A percentile compares a stretch with the other conserved stretches of the same genome.
phyloP scores from a whole-genome alignment of 2,797 vertebrate species.

The Sebastes vulpes region DNA sequence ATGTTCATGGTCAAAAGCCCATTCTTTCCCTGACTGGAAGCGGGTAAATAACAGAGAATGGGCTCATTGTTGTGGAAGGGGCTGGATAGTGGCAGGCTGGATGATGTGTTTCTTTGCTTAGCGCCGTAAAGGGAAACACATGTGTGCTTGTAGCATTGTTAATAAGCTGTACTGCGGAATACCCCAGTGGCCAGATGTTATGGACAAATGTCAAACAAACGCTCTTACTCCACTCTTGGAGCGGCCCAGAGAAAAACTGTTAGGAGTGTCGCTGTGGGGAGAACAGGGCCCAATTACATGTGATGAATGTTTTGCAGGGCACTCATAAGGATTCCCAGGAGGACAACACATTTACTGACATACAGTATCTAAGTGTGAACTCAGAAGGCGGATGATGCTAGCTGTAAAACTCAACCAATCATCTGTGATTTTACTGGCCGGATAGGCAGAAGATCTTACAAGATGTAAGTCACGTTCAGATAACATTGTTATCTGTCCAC shows the following conservation, averaged over 20 bases:
- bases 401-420: conserved; percentile 12
- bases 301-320: conserved; percentile 67
- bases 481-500: conserved; percentile 15
- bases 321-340: conserved; percentile 44
- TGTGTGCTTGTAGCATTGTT: conserved; percentile 87
- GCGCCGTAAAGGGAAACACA: conserved; percentile 87
- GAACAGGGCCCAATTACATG: conserved; percentile 68
- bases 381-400: conserved; percentile 37
- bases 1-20: conserved; percentile 77
- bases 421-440: conserved; percentile 3
- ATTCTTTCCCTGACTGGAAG: conserved; percentile 80
- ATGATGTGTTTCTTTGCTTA: conserved; percentile 86
- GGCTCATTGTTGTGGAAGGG: conserved; percentile 86
- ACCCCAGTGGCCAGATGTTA: conserved; percentile 87
- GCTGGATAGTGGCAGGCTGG: conserved; percentile 82
- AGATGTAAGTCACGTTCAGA: conserved; percentile 14
- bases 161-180: conserved; percentile 84
- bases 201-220: conserved; percentile 89
- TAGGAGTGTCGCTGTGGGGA: conserved; percentile 61
- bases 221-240: conserved; percentile 78
- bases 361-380: conserved; percentile 38
- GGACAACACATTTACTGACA: conserved; percentile 41
- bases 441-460: conserved; percentile 1
- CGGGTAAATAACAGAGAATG: conserved; percentile 83
- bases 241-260: conserved; percentile 57